These are phyloP conservation scores for Balanococcus diminutus DNA, from an alignment of 2,888 invertebrate species.

Conservation along the genomic window DNA sequence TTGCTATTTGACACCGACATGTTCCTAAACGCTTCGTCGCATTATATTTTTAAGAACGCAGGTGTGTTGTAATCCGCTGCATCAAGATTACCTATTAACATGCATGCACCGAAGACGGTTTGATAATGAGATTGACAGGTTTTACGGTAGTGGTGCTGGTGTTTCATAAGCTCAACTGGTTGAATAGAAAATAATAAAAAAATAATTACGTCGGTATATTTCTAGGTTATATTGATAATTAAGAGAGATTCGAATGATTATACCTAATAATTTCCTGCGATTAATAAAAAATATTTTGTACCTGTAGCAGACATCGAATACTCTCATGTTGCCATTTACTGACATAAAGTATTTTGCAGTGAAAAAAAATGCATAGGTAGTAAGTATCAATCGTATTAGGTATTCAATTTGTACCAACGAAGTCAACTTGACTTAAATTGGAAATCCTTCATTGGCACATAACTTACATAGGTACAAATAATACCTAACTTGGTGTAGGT, in stretches of 20 bases:
- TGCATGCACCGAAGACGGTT: conserved; percentile 13
- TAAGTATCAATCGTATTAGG: too few relatives aligned
- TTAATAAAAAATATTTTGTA: neutral
- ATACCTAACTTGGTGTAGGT: too few relatives aligned
- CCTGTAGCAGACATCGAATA: too few relatives aligned
- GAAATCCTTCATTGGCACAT: too few relatives aligned
- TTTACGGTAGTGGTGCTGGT: neutral
- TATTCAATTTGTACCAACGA: too few relatives aligned
- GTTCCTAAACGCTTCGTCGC: conserved; percentile 5
- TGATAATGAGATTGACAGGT: conserved; percentile 25
- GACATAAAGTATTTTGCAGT: too few relatives aligned
- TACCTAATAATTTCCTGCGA: conserved; percentile 32
- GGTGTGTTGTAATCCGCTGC: neutral
- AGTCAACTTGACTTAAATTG: too few relatives aligned
- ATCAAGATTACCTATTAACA: conserved; percentile 25
- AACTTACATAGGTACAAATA: too few relatives aligned
- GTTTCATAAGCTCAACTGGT: neutral
- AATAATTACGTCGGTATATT: conserved; percentile 5
- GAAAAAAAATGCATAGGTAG: neutral
- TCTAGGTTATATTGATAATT: conserved; percentile 21
- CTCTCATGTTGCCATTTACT: too few relatives aligned
- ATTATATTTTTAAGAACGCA: neutral
- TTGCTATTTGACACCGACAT: neutral
- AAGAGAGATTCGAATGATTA: conserved; percentile 11
- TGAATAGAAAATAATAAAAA: conserved; percentile 23